Evolutionary conservation across 2,888 invertebrate genomes (phyloP), one percentile per base, ranked within the genome.

Genomic region (Drosophila stalkeri): DNA sequence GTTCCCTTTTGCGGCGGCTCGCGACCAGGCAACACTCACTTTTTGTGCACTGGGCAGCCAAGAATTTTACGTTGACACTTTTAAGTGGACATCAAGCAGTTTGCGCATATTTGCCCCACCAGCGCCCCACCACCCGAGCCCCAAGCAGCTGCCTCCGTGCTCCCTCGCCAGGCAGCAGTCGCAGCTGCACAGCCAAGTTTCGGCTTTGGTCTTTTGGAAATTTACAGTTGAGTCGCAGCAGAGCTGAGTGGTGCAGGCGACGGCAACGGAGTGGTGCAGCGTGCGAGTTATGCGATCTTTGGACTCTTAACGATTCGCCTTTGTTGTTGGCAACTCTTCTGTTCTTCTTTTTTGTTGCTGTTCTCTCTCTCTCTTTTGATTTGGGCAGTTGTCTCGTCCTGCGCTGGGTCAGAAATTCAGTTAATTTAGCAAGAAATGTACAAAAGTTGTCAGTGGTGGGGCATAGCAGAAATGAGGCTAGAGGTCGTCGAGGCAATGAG

Each of bases 11-110:
- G 57, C 56, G 57, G 61, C 69, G 60, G 72, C 80, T 82, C 81
- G 72, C 72, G 82, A 80, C 63, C 81, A 73, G 59, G 75, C 86
- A 83, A 81, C 82, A 83, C 83, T 83, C 83, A 82, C 77, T 78
- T 75, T 76, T 72, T 73, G 66, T 77, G 67, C 67, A 59, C 70
- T 74, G 84, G 75, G 70, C 81, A 82, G 82, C 79, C 85, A 87
- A 85, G 91, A 88, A 91, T 91, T 90, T 91, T 71, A 84, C 81
- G 90, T 89, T 91, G 91, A 91, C 91, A 91, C 91, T 90, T 91
- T 91, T 90, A 91, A 91, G 90, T 91, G 91, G 87, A 89, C 88
- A 89, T 91, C 90, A 90, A 90, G 81, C 82, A 89, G 90, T 86
- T 86, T 88, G 86, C 86, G 86, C 84, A 86, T 86, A 87, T 84